Percentiles rank a stretch among this genome's conserved stretches.
phyloP scores from a whole-genome alignment of 2,113 vertebrate species.

The Elgaria multicarinata region DNA sequence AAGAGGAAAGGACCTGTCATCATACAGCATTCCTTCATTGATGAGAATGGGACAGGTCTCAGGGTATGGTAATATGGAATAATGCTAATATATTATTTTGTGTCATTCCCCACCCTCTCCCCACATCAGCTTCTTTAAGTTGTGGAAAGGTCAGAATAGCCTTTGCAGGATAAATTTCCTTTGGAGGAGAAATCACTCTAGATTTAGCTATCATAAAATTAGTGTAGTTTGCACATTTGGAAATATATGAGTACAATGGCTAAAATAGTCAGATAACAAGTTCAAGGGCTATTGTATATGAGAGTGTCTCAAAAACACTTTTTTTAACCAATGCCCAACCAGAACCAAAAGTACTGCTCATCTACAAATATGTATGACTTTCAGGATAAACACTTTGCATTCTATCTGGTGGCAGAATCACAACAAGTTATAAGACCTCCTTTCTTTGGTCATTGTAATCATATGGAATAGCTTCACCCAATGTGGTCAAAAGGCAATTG shows the following conservation, averaged over 20 bases:
- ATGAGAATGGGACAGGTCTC: too few species aligned
- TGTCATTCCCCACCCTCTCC: background rate
- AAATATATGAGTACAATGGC: background rate
- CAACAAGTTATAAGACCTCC: background rate
- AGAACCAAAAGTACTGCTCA: background rate
- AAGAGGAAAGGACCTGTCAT: background rate
- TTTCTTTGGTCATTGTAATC: background rate
- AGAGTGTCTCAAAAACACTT: background rate
- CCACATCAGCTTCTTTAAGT: background rate
- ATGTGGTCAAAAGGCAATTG: background rate
- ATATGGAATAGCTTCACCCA: background rate
- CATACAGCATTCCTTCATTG: background rate
- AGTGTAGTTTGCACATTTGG: background rate
- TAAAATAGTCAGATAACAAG: background rate
- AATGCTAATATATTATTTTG: background rate
- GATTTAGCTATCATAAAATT: background rate
- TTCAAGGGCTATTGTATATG: background rate
- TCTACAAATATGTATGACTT: background rate
- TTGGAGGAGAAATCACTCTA: too few species aligned
- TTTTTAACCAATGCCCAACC: background rate
- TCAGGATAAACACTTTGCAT: background rate
- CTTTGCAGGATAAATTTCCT: background rate
- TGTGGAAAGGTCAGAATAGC: too few species aligned
- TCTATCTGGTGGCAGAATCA: background rate
- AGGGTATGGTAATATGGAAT: background rate